A percentile compares a stretch with the other conserved stretches of the same genome.
These are phyloP conservation scores for Paracanthobrama guichenoti DNA, from an alignment of 2,113 vertebrate species.

Conservation along the genomic window DNA sequence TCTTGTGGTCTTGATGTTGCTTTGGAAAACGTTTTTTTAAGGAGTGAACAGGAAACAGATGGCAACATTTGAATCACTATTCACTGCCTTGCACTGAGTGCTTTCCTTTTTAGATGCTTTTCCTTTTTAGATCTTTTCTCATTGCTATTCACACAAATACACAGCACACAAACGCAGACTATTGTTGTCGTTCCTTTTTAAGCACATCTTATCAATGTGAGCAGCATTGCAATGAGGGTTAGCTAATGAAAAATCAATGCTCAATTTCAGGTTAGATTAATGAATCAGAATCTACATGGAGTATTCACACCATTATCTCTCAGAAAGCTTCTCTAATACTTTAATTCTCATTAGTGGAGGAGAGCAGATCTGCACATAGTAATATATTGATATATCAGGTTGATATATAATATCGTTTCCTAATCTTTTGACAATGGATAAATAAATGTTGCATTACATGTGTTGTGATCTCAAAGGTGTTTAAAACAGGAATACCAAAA, in stretches of 20 bases:
- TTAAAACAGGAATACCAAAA: not conserved
- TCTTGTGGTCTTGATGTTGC: not conserved
- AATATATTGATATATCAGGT: not conserved
- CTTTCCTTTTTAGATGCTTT: slow-evolving; percentile 28
- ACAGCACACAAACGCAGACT: not conserved
- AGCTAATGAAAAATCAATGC: slow-evolving; percentile 54
- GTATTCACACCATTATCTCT: slow-evolving; percentile 14
- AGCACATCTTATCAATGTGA: slow-evolving; percentile 36
- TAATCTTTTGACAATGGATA: not conserved
- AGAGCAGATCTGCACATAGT: not conserved
- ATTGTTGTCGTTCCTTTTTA: slow-evolving; percentile 23
- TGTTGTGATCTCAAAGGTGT: not conserved
- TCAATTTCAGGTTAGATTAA: slow-evolving; percentile 49
- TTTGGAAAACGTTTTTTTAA: not conserved
- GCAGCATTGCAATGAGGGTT: slow-evolving; percentile 37
- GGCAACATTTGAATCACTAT: not conserved
- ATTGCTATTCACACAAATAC: not conserved
- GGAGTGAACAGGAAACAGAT: slow-evolving; percentile 1
- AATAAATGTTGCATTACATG: not conserved
- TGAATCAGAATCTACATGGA: slow-evolving; percentile 39
- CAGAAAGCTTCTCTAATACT: slow-evolving; percentile 38
- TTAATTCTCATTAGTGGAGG: not conserved
- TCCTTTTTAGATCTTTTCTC: slow-evolving; percentile 11
- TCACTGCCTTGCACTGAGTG: not conserved
- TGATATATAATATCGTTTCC: not conserved